Evolutionary conservation across 2,888 invertebrate genomes (phyloP), one percentile per base, ranked within the genome.

Genomic region (Cryptocephalus primarius): DNA sequence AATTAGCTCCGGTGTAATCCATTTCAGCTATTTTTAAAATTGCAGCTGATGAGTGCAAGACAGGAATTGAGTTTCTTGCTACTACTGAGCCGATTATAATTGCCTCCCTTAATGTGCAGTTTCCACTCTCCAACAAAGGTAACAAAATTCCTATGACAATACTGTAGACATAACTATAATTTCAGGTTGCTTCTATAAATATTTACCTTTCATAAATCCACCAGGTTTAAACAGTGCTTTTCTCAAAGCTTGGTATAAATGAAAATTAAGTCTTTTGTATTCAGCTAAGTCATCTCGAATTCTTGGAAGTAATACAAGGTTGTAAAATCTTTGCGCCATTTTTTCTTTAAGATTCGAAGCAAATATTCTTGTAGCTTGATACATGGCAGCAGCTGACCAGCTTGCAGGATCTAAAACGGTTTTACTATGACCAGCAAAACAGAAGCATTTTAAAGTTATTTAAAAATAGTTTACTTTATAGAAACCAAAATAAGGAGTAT

Each of bases 321-420:
- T 93, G 63, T 86, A 94, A 72, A 94, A 96, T 39, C 94, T 75
- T 66, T 97, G 96, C 0, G 95, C 94, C 92, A 95, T 93, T 62
- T 88, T 86, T 55, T 93, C 92, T 62, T 93, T 94, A 33, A 97
- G 74, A 68, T 95, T 95, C 1, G 97, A 95, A n/a, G 92, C 86
- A 70, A 99, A 99, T 60, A 97, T 88, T 64, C 96, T 76, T 0
- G 91, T 93, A 1, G 89, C 93, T 71, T 84, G 94, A 69, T 93
- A 96, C 88, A 99, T 89, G 0, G 96, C 90, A 39, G 97, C 96
- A 12, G 99, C 95, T 45, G 92, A 88, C 99, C 99, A 99, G 39
- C 79, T 82, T n/a, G 89, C 83, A 8, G 99, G 97, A 68, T 91
- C 88, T 66, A 12, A 36, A 36, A 36, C 6, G 22, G 6, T 22